These are phyloP conservation scores for Spongilla lacustris DNA, from an alignment of 37 sponge, comb jelly and placozoan genomes.

Conservation along the genomic window DNA sequence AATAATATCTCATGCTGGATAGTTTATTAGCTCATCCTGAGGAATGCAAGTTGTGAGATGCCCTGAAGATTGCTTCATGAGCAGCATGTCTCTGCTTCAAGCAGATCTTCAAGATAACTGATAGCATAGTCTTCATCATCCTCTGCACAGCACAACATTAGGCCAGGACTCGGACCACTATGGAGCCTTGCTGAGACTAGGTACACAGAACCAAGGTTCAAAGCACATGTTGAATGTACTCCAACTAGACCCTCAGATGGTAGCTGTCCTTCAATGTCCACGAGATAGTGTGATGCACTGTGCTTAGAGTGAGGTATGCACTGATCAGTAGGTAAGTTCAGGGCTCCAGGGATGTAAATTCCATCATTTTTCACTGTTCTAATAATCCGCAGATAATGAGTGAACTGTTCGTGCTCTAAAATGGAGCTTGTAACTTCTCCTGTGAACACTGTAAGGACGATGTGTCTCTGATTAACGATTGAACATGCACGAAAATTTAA, in stretches of 20 bases:
- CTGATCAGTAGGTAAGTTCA: not conserved
- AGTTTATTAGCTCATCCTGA: too few relatives aligned
- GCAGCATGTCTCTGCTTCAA: constrained; percentile 13
- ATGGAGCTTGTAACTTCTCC: constrained; percentile 1
- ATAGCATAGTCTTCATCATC: not conserved
- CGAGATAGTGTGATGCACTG: not conserved
- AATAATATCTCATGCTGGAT: too few relatives aligned
- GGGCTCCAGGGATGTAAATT: not conserved
- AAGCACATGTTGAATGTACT: not conserved
- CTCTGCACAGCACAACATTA: constrained; percentile 19
- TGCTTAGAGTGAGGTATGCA: too few relatives aligned
- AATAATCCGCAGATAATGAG: constrained; percentile 13
- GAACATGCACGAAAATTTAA: not conserved
- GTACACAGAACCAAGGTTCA: constrained; percentile 3
- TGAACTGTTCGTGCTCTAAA: not conserved
- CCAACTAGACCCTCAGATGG: not conserved
- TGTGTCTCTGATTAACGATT: too few relatives aligned
- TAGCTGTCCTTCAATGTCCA: not conserved
- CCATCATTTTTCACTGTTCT: constrained; percentile 17
- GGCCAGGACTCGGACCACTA: not conserved
- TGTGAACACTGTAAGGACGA: constrained; percentile 23
- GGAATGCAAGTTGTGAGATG: not conserved
- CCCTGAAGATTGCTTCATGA: constrained; percentile 4
- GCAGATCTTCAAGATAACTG: not conserved
- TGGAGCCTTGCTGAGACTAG: constrained; percentile 18